phyloP scores from a whole-genome alignment of 2,888 invertebrate genomes.

The Cryptops parisi region DNA sequence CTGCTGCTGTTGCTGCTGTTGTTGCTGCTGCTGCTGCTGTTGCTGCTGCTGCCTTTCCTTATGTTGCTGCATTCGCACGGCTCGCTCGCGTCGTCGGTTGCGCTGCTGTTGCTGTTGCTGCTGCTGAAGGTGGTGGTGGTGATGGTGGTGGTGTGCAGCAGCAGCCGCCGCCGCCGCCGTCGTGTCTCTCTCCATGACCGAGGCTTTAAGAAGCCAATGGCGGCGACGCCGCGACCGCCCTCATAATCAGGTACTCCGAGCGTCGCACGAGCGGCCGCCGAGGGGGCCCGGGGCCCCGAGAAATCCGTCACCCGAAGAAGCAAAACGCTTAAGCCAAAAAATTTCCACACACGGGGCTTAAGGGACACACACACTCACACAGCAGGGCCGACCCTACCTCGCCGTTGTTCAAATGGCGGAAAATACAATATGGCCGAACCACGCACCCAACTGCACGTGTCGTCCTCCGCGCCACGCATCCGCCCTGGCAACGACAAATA shows the following conservation, averaged over 20 bases:
- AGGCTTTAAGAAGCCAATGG: neutral
- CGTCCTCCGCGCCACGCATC: constrained; percentile 4
- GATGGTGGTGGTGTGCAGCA: too few relatives aligned
- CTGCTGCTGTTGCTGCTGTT: neutral
- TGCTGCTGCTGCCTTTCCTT: constrained; percentile 59
- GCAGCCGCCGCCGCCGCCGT: too few relatives aligned
- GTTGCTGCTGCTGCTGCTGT: constrained; percentile 34
- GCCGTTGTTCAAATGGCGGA: constrained; percentile 16
- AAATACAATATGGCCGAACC: constrained; percentile 16
- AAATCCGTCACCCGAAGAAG: neutral
- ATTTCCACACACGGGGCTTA: neutral
- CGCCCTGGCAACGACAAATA: neutral
- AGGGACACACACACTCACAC: too few relatives aligned
- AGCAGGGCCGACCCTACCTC: constrained; percentile 3
- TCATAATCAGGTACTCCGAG: constrained; percentile 9
- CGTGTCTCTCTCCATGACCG: constrained; percentile 31
- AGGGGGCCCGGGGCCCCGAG: neutral
- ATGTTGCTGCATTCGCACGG: constrained; percentile 82
- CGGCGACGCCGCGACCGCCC: neutral
- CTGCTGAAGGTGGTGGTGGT: too few relatives aligned
- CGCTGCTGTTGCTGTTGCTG: constrained; percentile 67
- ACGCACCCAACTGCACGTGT: constrained; percentile 1
- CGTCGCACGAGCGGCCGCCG: neutral
- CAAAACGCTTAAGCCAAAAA: constrained; percentile 1
- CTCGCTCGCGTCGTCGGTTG: constrained; percentile 73